Conservation (phyloP, 2,797 vertebrate species). For the Muscicapa comitata region DNA sequence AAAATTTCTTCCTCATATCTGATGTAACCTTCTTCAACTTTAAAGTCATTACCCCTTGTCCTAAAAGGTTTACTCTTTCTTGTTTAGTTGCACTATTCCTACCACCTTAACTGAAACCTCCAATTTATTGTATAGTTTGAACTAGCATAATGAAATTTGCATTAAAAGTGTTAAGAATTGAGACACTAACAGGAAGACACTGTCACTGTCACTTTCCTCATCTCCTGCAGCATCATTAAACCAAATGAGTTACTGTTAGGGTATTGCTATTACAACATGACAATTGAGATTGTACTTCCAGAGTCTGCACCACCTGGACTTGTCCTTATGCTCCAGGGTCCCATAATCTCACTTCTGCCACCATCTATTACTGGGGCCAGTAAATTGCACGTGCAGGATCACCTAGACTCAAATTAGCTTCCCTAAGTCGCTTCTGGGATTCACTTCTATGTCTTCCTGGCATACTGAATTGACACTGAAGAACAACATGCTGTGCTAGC, state of each 20-base stretch:
- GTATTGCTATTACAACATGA: neutral
- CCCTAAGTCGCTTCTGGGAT: neutral
- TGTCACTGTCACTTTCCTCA: neutral
- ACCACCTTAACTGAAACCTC: neutral
- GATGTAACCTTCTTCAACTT: neutral
- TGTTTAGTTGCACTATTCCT: neutral
- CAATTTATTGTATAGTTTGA: neutral
- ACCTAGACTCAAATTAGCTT: neutral
- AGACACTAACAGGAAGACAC: neutral
- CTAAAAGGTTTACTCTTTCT: neutral
- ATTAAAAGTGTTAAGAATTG: neutral
- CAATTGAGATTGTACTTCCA: neutral
- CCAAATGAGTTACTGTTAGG: neutral
- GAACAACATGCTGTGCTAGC: neutral
- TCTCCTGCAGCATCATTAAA: neutral
- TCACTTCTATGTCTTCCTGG: neutral
- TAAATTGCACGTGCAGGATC: neutral
- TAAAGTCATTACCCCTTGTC: neutral
- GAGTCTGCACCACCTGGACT: fast-evolving
- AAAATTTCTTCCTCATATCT: neutral
- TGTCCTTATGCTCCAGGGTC: neutral
- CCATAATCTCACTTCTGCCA: neutral
- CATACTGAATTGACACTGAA: neutral
- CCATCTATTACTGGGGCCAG: neutral
- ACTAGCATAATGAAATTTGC: neutral